Base-by-base conservation (phyloP, 2,113 vertebrate genomes). In the Holacanthus passer region DNA sequence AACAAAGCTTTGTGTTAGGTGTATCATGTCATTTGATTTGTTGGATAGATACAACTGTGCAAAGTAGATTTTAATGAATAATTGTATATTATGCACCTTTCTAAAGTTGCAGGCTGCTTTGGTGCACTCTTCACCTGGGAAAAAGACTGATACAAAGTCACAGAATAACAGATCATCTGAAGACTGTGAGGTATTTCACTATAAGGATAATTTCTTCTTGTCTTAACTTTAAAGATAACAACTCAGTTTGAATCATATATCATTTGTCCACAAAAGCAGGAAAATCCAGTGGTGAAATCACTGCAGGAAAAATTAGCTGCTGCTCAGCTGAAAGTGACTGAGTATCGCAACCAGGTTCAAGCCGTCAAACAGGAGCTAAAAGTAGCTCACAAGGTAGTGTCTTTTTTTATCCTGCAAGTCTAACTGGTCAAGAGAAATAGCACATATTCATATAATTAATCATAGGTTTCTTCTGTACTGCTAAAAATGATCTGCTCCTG, bases 331-430 rank as follows among this genome's bases (percentile, higher is more conserved):
- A 99, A 96, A 93, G 94, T 95, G 83, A 90, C 91, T 0, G 97
- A 99, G 50, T 96, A 96, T 77, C 96, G 98, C 11, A 99, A 99
- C 91, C 97, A 99, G 90, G 91, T 99, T 59, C 98, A 99, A 24
- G 77, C 94, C 0, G 29, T 93, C 27, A 97, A 94, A 70, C 97
- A 97, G 87, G 97, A 99, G 8, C 84, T 99, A 77, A 97, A 96
- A 86, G 70, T 96, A 62, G 96, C 96, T 24, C 97, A 99, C 7
- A 99, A 98, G 97, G 98, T 99, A 79, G 17, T 12, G 1, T 11
- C 1, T 19, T 48, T 52, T 52, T n/a, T 11, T 24, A 62, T 39
- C 37, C 32, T 48, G n/a, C 5, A 27, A 35, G 24, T 62, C 1
- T 37, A 68, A 50, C 12, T 27, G 3, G n/a, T 65, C 7, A 47